These are phyloP conservation scores for Terrapene triunguis DNA, from an alignment of 2,113 vertebrate genomes.

Conservation along the genomic window DNA sequence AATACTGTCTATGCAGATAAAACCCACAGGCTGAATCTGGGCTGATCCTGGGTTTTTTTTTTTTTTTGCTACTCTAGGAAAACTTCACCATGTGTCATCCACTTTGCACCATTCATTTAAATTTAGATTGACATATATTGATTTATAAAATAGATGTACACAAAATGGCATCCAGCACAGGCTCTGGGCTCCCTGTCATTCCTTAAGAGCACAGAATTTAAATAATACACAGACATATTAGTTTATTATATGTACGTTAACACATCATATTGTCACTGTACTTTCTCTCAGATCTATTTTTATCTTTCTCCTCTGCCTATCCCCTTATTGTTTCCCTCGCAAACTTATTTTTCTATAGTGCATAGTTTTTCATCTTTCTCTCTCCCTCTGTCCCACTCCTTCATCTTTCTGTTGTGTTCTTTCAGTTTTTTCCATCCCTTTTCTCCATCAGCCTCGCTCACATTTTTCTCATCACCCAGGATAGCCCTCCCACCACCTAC, in stretches of 20 bases:
- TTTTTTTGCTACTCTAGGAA: background rate
- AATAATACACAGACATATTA: background rate
- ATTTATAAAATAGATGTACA: background rate
- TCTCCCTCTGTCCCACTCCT: background rate
- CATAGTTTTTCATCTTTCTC: background rate
- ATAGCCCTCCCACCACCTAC: background rate
- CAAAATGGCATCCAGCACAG: background rate
- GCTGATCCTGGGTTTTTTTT: background rate
- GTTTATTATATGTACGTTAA: background rate
- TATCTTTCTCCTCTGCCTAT: background rate
- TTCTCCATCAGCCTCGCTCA: background rate
- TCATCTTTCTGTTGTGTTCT: background rate
- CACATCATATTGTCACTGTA: background rate
- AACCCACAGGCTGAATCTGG: background rate
- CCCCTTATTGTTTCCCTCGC: background rate
- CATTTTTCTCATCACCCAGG: background rate
- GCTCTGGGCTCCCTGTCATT: background rate
- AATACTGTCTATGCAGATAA: background rate
- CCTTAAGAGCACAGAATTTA: background rate
- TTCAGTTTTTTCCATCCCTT: background rate
- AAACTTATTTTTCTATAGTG: background rate
- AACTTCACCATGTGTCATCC: fast-evolving
- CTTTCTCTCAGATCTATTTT: background rate
- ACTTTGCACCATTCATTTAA: background rate
- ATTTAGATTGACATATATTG: background rate